A percentile compares a stretch with the other conserved stretches of the same genome.
Evolutionary conservation across 2,797 vertebrate genomes (phyloP).

Genomic region (Sebastolobus alascanus): DNA sequence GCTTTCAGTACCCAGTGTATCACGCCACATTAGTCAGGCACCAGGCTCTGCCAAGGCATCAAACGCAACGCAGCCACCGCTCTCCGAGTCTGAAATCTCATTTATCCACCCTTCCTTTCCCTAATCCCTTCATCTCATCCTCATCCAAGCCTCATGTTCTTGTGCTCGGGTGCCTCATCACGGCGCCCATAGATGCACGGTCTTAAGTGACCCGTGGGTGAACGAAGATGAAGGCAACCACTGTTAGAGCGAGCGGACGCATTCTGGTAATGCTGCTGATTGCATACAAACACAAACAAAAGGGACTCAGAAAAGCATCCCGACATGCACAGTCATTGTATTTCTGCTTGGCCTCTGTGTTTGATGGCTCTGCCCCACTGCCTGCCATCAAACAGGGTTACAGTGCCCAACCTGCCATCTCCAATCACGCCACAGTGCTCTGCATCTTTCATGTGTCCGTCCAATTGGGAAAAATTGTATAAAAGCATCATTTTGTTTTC

Average conservation of each 20-base stretch:
- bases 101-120: conserved; percentile 42
- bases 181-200: conserved; percentile 39
- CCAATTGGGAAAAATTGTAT: conserved; percentile 29
- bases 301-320: conserved; percentile 34
- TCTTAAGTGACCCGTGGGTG: conserved; percentile 53
- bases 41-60: conserved; percentile 79
- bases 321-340: conserved; percentile 18
- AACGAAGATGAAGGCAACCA: conserved; percentile 47
- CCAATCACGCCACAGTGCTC: conserved; percentile 46
- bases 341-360: conserved; percentile 43
- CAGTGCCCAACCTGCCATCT: conserved; percentile 47
- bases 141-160: conserved; percentile 49
- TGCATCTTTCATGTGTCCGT: conserved; percentile 44
- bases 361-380: conserved; percentile 33
- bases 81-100: conserved; percentile 56
- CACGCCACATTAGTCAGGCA: conserved; percentile 84
- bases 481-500: conserved; percentile 39
- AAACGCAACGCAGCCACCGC: conserved; percentile 59
- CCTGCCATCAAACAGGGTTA: conserved; percentile 42
- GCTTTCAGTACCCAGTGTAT: conserved; percentile 69
- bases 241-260: conserved; percentile 57
- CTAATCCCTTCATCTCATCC: conserved; percentile 53
- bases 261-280: conserved; percentile 44
- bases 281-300: conserved; percentile 65
- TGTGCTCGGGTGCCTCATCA: conserved; percentile 53